Evolutionary conservation across 2,797 vertebrate species (phyloP).

Genomic region (Loriculus beryllinus): DNA sequence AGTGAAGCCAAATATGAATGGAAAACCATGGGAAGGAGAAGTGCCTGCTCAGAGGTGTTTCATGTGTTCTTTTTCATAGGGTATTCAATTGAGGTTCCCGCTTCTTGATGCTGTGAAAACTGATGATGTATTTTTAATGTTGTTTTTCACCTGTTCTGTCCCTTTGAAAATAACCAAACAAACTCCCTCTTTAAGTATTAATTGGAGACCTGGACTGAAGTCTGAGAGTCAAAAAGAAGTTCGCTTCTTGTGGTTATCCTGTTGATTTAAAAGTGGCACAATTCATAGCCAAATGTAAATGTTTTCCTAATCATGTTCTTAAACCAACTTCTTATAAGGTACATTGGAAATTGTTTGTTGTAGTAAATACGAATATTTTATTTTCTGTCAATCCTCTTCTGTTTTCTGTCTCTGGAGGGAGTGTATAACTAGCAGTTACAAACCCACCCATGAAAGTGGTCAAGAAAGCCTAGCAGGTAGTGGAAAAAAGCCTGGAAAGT

Average conservation of each 20-base stretch:
- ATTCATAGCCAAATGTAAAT: not conserved
- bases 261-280: not conserved
- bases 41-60: not conserved
- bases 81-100: not conserved
- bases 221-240: not conserved
- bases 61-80: not conserved
- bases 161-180: not conserved
- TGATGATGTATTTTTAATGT: not conserved
- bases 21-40: conserved; percentile 30
- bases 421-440: not conserved
- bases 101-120: conserved; percentile 8
- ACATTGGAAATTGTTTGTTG: not conserved
- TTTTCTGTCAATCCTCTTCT: conserved; percentile 15
- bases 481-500: conserved; percentile 74
- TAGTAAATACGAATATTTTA: not conserved
- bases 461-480: conserved; percentile 45
- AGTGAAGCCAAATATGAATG: conserved; percentile 14
- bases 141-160: conserved; percentile 33
- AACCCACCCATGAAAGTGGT: conserved; percentile 37
- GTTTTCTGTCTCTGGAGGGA: conserved; percentile 6
- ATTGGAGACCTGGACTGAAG: not conserved
- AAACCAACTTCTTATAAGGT: not conserved
- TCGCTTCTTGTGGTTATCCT: not conserved
- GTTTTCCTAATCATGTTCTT: not conserved
- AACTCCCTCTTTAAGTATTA: not conserved